Base-by-base conservation (phyloP, 2,113 vertebrate species). In the Oenanthe melanoleuca region DNA sequence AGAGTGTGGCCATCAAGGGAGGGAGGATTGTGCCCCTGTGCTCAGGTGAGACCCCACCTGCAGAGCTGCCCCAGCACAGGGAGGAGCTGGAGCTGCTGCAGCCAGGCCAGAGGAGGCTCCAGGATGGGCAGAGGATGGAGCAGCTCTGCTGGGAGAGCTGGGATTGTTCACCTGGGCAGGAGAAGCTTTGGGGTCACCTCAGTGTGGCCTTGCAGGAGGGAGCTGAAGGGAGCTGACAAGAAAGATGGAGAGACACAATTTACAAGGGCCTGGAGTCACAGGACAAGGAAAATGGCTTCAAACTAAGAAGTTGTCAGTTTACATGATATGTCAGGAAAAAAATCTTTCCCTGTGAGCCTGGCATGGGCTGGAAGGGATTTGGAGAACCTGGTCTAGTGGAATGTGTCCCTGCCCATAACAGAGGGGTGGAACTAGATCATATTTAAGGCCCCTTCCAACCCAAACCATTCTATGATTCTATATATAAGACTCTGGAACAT, bases 151-250 rank as follows among this genome's bases (percentile, higher is more conserved):
- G 63, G 1, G 2, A 49, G 0, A 61, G 21, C 5, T 82, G 79
- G 8, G 1, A 47, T 19, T 82, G 47, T 40, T 47, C 47, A 67
- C 13, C n/a, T 53, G 45, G 1, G 31, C 0, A 67, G 1, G 38
- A 67, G n/a, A 67, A 60, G 23, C n/a, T 66, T 13, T 44, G 59
- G 37, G 23, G 4, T 16, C 44, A 52, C 0, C n/a, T 34, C 3
- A 34, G 0, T 1, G 25, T 34, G 47, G 21, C 29, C 21, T 40
- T 75, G 0, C 14, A 61, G 28, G 5, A 0, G 25, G 24, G 5
- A 0, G 21, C 53, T 75, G 61, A 40, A 74, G n/a, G 57, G 31
- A 73, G 11, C 29, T 6, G 11, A 17, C 55, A 50, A 8, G 38
- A 53, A 67, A 74, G 3, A 31, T 47, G 38, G 24, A 25, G 45